phyloP scores from a whole-genome alignment of 2,113 vertebrate species.

The Indicator maculatus region DNA sequence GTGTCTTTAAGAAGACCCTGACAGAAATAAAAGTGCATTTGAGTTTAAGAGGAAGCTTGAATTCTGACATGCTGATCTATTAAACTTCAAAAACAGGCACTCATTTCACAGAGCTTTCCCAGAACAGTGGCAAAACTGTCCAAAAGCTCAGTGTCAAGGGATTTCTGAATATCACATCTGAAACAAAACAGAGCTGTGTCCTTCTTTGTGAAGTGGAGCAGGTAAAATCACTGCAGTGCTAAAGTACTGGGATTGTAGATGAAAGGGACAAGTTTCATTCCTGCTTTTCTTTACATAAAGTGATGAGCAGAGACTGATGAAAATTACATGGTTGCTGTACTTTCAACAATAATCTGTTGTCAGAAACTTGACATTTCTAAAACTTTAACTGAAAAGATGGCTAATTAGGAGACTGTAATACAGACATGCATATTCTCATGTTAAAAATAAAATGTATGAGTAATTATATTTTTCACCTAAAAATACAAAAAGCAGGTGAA shows the following conservation, averaged over 20 bases:
- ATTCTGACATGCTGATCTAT: background rate
- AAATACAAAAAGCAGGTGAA: background rate
- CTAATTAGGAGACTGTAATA: background rate
- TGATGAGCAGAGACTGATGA: background rate
- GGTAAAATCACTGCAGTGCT: background rate
- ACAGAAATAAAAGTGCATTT: background rate
- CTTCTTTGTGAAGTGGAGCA: background rate
- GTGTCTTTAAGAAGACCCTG: background rate
- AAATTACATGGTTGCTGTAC: background rate
- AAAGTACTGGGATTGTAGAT: background rate
- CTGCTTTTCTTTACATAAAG: accelerated
- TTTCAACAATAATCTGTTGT: background rate
- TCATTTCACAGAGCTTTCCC: background rate
- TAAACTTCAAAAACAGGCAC: background rate
- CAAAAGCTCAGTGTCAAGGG: background rate
- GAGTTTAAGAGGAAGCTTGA: background rate
- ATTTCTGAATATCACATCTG: background rate
- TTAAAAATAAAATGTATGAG: background rate
- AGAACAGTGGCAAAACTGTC: background rate
- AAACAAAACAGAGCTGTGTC: background rate
- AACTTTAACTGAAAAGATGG: background rate
- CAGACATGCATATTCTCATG: background rate
- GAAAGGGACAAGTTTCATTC: background rate
- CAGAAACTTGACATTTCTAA: background rate
- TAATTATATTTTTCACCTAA: background rate